A percentile compares a stretch with the other conserved stretches of the same genome.
Conservation (phyloP, 2,113 vertebrate species). For the Myotis lucifugus region DNA sequence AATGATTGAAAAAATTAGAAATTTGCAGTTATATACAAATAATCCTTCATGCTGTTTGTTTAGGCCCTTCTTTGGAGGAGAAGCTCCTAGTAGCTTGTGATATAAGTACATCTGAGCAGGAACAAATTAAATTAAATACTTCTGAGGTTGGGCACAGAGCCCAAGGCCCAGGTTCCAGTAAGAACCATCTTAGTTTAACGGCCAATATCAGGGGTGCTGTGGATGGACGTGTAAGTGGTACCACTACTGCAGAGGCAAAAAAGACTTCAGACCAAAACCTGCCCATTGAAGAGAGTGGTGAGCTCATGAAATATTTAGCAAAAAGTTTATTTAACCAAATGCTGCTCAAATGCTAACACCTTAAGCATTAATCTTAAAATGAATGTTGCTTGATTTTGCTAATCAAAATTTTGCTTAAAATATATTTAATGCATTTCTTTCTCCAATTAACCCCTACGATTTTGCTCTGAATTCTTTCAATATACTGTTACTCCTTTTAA, state of each 20-base stretch:
- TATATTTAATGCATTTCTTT: conserved; percentile 75
- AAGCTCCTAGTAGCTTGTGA: conserved; percentile 92
- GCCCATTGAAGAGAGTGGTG: conserved; percentile 91
- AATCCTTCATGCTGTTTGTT: conserved; percentile 88
- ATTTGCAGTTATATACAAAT: conserved; percentile 61
- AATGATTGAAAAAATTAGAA: conserved; percentile 47
- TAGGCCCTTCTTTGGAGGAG: conserved; percentile 95
- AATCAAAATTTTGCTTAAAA: conserved; percentile 83
- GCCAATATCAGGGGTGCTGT: conserved; percentile 87
- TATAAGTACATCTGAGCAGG: conserved; percentile 88
- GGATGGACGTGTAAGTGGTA: conserved; percentile 86
- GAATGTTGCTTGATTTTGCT: conserved; percentile 82
- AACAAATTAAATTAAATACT: conserved; percentile 89
- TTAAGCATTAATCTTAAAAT: conserved; percentile 82
- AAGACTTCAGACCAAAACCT: conserved; percentile 86
- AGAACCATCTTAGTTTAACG: conserved; percentile 87
- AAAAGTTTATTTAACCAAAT: conserved; percentile 75
- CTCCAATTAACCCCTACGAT: conserved; percentile 77
- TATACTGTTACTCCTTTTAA: conserved; percentile 53
- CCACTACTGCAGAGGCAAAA: conserved; percentile 84
- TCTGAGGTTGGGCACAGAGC: conserved; percentile 86
- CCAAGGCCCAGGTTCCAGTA: conserved; percentile 83
- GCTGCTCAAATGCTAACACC: conserved; percentile 84
- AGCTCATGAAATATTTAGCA: conserved; percentile 83
- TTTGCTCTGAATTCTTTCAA: conserved; percentile 81